phyloP scores from a whole-genome alignment of 2,113 vertebrate species.

The Cepphus grylle region DNA sequence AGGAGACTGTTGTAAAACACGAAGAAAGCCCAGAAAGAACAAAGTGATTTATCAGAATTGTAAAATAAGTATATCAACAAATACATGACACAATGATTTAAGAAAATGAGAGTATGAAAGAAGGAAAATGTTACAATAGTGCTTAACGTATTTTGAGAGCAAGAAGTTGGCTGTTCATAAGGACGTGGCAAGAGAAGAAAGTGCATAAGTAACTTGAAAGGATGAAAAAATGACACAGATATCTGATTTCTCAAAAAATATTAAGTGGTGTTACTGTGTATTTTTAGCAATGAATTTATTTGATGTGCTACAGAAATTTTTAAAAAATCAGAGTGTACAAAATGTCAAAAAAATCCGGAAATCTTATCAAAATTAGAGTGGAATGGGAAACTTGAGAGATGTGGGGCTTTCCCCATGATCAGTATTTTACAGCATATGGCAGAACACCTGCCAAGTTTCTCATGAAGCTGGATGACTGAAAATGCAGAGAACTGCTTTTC shows the following conservation, averaged over 20 bases:
- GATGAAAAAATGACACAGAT: background rate
- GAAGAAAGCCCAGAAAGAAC: background rate
- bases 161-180: background rate
- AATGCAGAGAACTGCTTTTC: background rate
- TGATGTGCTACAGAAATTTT: background rate
- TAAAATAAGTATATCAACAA: background rate
- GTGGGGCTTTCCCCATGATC: background rate
- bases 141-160: background rate
- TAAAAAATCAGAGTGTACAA: rapidly evolving
- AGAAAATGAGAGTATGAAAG: background rate
- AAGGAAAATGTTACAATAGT: background rate
- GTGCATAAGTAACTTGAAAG: background rate
- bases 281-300: background rate
- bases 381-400: background rate
- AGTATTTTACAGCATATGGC: background rate
- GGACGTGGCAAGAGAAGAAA: background rate
- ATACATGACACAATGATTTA: background rate
- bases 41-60: background rate
- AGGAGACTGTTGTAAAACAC: background rate
- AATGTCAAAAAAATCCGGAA: background rate
- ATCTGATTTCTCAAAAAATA: background rate
- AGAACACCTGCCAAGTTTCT: background rate
- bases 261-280: background rate
- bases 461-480: background rate
- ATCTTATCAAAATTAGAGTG: background rate